Conservation (phyloP, 2,113 vertebrate species). For the Halcyon senegalensis region DNA sequence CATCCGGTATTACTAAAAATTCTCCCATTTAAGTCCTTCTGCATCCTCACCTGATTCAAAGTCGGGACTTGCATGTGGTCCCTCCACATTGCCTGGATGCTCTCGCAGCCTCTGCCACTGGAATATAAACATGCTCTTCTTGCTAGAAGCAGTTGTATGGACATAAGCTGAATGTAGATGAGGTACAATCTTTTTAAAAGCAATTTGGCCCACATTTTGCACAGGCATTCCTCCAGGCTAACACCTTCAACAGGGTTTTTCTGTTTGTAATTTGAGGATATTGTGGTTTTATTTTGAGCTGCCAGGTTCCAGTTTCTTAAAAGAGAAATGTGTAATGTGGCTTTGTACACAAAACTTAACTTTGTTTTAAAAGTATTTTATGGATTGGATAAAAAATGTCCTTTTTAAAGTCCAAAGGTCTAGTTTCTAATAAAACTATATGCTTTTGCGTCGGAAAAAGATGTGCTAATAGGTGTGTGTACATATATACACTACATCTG, state of each 20-base stretch:
- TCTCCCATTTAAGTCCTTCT: neutral
- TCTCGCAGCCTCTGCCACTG: neutral
- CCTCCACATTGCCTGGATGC: neutral
- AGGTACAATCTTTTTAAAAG: neutral
- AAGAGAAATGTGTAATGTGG: neutral
- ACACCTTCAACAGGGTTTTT: neutral
- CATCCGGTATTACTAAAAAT: neutral
- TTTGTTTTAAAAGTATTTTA: accelerated
- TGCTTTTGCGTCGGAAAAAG: neutral
- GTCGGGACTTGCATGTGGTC: accelerated
- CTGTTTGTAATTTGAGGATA: neutral
- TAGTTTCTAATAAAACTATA: neutral
- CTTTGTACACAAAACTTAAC: neutral
- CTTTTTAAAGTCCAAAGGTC: neutral
- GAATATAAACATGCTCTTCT: neutral
- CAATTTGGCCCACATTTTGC: neutral
- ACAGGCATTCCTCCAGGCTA: neutral
- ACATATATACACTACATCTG: neutral
- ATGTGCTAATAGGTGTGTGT: neutral
- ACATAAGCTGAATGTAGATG: neutral
- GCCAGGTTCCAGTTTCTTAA: neutral
- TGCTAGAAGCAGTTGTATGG: neutral
- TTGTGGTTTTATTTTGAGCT: neutral
- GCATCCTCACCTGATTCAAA: neutral
- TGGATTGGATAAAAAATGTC: neutral